Evolutionary conservation across 2,888 invertebrate species (phyloP), one percentile per base, ranked within the genome.

Genomic region (Drosophila phalerata): DNA sequence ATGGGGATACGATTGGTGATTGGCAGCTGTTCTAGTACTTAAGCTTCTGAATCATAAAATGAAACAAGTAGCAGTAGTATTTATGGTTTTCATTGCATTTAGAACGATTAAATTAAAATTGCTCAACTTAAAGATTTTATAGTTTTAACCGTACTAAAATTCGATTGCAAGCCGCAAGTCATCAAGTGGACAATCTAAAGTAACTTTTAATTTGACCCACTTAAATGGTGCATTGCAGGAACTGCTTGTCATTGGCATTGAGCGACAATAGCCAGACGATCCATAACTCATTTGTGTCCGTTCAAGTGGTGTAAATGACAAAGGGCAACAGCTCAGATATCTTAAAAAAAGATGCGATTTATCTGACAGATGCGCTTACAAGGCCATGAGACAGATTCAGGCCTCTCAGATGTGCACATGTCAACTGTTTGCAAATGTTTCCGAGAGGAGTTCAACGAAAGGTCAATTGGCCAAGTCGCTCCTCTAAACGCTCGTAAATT

Each of bases 401-500:
- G 51, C 61, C 37, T 45, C 32, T 69, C 58, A 52, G 47, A 34
- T 52, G 48, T 15, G 47, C 55, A 55, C 62, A 49, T 63, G 52
- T 64, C 68, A 62, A 47, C 52, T 34, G 51, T 28, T 43, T 43
- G 34, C 51, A 34, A 38, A 25, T 47, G 58, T 63, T 49, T 52
- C 32, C 47, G 32, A 13, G 49, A 48, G 48, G 61, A 42, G 57
- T 77, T 63, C 62, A 67, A 42, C 47, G 52, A 85, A 81, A 82
- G 79, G 82, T 77, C 85, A 73, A 45, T 9, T 34, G n/a, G 28
- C 43, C 64, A 58, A 40, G 40, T 19, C 28, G 40, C 53, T 11
- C 40, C 43, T 77, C 57, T 32, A 62, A 65, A 8, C 42, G 61
- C 37, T 79, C 71, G 68, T 83, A 79, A 85, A 85, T 87, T 69